phyloP scores from a whole-genome alignment of 2,797 vertebrate species.

The Anableps anableps region DNA sequence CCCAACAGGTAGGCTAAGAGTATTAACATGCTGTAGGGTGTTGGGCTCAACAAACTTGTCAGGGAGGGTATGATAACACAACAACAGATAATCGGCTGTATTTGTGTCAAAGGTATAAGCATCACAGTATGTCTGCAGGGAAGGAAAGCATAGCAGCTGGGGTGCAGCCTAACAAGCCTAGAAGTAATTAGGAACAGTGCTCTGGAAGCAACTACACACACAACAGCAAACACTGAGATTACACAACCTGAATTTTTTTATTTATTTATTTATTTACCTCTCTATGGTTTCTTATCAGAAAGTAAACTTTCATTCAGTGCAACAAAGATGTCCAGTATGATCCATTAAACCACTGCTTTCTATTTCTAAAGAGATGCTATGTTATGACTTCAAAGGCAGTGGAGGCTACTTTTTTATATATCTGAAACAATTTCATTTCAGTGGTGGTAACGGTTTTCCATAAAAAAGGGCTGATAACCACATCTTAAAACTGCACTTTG shows the following conservation, averaged over 20 bases:
- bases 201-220: constrained; percentile 61
- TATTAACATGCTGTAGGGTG: constrained; percentile 27
- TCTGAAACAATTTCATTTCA: neutral
- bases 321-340: constrained; percentile 21
- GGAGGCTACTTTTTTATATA: neutral
- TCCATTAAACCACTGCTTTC: constrained; percentile 35
- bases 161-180: constrained; percentile 62
- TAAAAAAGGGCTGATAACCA: neutral
- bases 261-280: constrained; percentile 52
- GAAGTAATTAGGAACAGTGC: constrained; percentile 65
- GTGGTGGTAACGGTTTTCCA: neutral
- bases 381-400: constrained; percentile 9
- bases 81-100: constrained; percentile 58
- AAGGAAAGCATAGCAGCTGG: constrained; percentile 59
- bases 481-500: neutral
- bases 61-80: constrained; percentile 52
- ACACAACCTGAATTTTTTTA: constrained; percentile 35
- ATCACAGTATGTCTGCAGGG: constrained; percentile 56
- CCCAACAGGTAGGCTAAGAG: constrained; percentile 33
- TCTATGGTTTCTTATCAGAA: constrained; percentile 37
- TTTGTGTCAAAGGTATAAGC: constrained; percentile 52
- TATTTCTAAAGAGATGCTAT: constrained; percentile 8
- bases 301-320: constrained; percentile 44
- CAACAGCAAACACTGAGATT: constrained; percentile 63
- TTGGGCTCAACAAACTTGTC: constrained; percentile 37